These are phyloP conservation scores for Poicephalus gulielmi DNA, from an alignment of 2,113 vertebrate genomes.

Conservation along the genomic window DNA sequence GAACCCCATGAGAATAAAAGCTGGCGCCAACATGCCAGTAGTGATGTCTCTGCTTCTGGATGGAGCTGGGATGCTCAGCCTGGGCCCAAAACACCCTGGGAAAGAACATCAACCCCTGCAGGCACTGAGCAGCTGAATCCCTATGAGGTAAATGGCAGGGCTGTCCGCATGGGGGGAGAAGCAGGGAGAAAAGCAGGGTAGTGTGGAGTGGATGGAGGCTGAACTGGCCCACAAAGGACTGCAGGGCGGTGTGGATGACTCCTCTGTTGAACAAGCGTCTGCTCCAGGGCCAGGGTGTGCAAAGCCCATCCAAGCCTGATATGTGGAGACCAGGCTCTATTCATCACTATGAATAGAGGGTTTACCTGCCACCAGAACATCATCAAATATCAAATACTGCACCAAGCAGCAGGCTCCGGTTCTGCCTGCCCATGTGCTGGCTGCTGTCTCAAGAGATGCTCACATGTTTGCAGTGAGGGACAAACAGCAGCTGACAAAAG, in stretches of 20 bases:
- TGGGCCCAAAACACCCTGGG: neutral
- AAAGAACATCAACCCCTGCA: neutral
- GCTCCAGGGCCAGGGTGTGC: neutral
- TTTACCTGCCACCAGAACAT: neutral
- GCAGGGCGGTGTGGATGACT: too few relatives aligned
- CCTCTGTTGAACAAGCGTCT: neutral
- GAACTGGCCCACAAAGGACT: neutral
- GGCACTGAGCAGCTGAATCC: constrained; percentile 4
- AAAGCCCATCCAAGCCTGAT: neutral
- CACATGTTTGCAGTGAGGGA: neutral
- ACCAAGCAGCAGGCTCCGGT: neutral
- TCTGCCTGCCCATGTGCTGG: neutral
- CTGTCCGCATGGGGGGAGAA: neutral
- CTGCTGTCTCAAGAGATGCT: neutral
- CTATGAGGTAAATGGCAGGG: neutral
- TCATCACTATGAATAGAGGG: neutral
- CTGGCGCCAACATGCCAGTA: neutral
- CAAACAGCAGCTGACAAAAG: neutral
- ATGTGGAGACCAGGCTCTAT: fast-evolving
- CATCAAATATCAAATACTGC: neutral
- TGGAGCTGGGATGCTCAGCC: neutral
- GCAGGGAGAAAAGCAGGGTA: neutral
- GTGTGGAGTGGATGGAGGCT: neutral
- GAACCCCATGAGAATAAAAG: neutral
- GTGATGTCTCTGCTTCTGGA: neutral